Evolutionary conservation across 2,888 invertebrate genomes (phyloP), one percentile per base, ranked within the genome.

Genomic region (Tortricodes alternella): DNA sequence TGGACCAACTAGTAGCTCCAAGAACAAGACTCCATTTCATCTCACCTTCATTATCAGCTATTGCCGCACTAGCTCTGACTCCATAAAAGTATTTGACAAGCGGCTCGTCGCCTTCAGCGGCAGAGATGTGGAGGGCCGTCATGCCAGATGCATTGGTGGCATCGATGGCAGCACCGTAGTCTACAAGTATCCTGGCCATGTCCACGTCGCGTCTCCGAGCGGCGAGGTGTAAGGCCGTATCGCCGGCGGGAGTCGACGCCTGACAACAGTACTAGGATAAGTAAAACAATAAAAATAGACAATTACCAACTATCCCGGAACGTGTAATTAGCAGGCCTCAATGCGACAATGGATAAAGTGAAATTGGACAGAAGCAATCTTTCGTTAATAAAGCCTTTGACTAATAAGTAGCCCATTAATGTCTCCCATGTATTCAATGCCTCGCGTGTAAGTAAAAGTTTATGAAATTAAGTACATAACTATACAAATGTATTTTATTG

Each of bases 11-110:
- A n/a, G n/a, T n/a, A n/a, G n/a, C n/a, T n/a, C n/a, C n/a, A n/a
- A n/a, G n/a, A n/a, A n/a, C n/a, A n/a, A n/a, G n/a, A n/a, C n/a
- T n/a, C n/a, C n/a, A n/a, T n/a, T n/a, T 24, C n/a, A 8, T 7
- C 19, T 29, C 24, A 94, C 95, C 95, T 92, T 98, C 97, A 83
- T 97, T 97, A 85, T 99, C 99, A 53, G 96, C 94, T 68, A 99
- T 95, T 67, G 97, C 96, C 3, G 99, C 98, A 66, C 98, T 97
- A 9, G 99, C 99, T 68, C 98, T 94, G 52, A 97, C 96, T 44
- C 97, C 96, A 80, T 98, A 98, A 81, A 99, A 97, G 84, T 98
- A 98, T 83, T 99, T 99, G 38, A 99, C 95, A 62, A 99, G 90
- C 0, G 95, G 93, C 76, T 99, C 99, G 76, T 99, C 99, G 0